Percentiles rank a stretch among this genome's conserved stretches.
These are phyloP conservation scores for Palaemon carinicauda DNA, from an alignment of 1,140 invertebrate genomes.

Conservation along the genomic window DNA sequence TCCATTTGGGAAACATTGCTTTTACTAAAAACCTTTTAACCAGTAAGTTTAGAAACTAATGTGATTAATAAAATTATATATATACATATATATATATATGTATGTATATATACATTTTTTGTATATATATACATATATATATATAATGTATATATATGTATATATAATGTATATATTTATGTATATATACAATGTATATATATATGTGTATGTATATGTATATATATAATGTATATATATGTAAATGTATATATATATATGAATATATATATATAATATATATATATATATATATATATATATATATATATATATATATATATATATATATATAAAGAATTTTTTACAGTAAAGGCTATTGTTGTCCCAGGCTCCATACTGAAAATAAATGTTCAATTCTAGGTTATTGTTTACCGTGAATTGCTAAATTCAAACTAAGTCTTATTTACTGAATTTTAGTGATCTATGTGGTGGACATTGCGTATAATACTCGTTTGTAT, in stretches of 20 bases:
- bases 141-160: neutral
- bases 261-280: neutral
- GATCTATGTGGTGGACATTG: no score
- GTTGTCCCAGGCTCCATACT: no score
- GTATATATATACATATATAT: conserved; percentile 5
- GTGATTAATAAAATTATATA: no score
- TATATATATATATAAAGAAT: neutral
- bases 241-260: neutral
- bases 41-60: no score
- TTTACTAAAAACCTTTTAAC: no score
- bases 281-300: neutral
- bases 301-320: conserved; percentile 6
- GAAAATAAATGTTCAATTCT: no score
- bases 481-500: no score
- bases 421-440: no score
- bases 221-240: neutral
- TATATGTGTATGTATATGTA: neutral
- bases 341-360: neutral
- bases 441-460: no score
- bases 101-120: neutral
- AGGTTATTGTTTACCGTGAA: no score
- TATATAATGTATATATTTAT: neutral
- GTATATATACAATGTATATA: neutral
- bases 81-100: neutral
- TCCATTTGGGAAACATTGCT: no score